Base-by-base conservation (phyloP, 2,113 vertebrate genomes). In the Struthidea cinerea region DNA sequence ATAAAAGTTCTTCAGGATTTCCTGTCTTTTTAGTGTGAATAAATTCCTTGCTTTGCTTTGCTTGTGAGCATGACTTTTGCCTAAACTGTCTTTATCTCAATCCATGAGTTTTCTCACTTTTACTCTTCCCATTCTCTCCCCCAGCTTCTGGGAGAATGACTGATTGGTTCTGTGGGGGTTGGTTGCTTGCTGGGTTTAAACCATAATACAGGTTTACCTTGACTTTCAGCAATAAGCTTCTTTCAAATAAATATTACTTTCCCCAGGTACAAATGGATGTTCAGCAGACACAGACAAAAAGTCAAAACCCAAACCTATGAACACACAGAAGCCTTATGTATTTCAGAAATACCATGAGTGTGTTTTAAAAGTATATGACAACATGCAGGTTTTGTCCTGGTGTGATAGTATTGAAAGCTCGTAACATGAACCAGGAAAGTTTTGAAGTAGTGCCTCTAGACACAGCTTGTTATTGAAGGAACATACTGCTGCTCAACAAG, bases 181-280 rank as follows among this genome's bases (percentile, higher is more conserved):
- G 37, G 26, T 42, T 77, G 6, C 26, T 63, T 84, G 32, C 49
- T 56, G 49, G 23, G 7, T 42, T 83, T 63, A 56, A 61, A 37
- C 18, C 17, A 28, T 19, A 39, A 35, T 15, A 17, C 17, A 41
- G 55, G 84, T 96, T 96, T 94, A 93, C 81, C 86, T 84, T 93
- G 86, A 92, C 89, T 97, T 97, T 96, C 28, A 57, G 81, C 93
- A 97, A 74, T 83, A 92, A 92, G n/a, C 71, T 94, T 81, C 81
- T 84, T 96, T 94, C 95, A 96, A 96, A 96, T 91, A 96, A 96
- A 83, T 87, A 94, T 56, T 60, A 68, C 86, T 97, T 97, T 96
- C 81, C 50, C 39, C 9, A 22, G 49, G 82, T 96, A 95, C 57
- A 90, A 95, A 95, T 32, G 74, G 88, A 75, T 37, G 74, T 94